These are phyloP conservation scores for Macrotis lagotis DNA, from an alignment of 2,113 vertebrate species.

Conservation along the genomic window DNA sequence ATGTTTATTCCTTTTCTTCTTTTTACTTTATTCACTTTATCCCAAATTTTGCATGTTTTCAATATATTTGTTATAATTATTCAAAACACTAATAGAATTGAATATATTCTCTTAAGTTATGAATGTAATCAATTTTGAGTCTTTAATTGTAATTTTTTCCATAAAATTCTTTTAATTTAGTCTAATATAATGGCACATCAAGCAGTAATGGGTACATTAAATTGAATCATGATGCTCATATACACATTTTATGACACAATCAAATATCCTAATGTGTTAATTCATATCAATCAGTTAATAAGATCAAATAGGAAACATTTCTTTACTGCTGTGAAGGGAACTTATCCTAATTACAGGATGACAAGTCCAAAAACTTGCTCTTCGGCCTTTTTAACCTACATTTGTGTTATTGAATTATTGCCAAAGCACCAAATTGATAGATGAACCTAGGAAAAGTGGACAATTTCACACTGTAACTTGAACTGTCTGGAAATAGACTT, in stretches of 20 bases:
- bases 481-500: slow-evolving; percentile 34
- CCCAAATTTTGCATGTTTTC: slow-evolving; percentile 79
- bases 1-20: slow-evolving; percentile 53
- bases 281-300: slow-evolving; percentile 91
- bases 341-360: slow-evolving; percentile 73
- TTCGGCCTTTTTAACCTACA: slow-evolving; percentile 13
- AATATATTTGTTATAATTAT: slow-evolving; percentile 81
- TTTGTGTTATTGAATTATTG: neutral
- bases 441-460: neutral
- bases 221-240: slow-evolving; percentile 91
- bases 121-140: slow-evolving; percentile 88
- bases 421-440: slow-evolving; percentile 1
- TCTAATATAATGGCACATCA: slow-evolving; percentile 91
- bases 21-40: slow-evolving; percentile 62
- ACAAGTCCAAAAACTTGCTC: slow-evolving; percentile 67
- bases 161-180: slow-evolving; percentile 91
- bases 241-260: slow-evolving; percentile 91
- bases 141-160: slow-evolving; percentile 90
- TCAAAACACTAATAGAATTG: slow-evolving; percentile 86
- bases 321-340: slow-evolving; percentile 73
- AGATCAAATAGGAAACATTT: slow-evolving; percentile 88
- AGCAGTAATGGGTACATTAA: slow-evolving; percentile 90
- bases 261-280: slow-evolving; percentile 90
- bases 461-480: slow-evolving; percentile 21
- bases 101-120: slow-evolving; percentile 86